These are phyloP conservation scores for Todiramphus chloris DNA, from an alignment of 2,113 vertebrate genomes.

Conservation along the genomic window DNA sequence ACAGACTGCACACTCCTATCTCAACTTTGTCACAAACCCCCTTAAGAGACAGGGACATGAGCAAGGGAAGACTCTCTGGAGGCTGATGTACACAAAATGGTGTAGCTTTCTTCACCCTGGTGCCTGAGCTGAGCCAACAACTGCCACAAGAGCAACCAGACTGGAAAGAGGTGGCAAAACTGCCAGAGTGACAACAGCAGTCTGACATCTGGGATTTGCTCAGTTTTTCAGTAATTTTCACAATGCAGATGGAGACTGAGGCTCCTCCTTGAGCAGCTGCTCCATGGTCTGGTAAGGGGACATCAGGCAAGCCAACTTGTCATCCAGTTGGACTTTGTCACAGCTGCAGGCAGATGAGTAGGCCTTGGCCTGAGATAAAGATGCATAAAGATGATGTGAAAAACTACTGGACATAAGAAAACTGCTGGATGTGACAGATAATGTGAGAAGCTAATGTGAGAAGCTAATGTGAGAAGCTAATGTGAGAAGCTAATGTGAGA, in stretches of 20 bases:
- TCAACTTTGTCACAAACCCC: neutral
- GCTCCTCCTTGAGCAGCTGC: neutral
- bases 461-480: neutral
- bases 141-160: neutral
- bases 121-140: neutral
- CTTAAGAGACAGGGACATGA: neutral
- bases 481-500: neutral
- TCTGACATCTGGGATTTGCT: neutral
- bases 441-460: neutral
- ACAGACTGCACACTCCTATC: neutral
- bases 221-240: neutral
- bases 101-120: neutral
- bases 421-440: neutral
- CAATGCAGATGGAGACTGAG: neutral
- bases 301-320: rapidly evolving
- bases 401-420: neutral
- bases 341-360: neutral
- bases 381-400: neutral
- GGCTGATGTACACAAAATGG: rapidly evolving
- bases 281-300: rapidly evolving
- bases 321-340: neutral
- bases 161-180: neutral
- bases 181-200: rapidly evolving
- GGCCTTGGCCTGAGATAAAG: neutral
- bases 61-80: neutral